Evolutionary conservation across 2,113 vertebrate genomes (phyloP), one percentile per base, ranked within the genome.

Genomic region (Gopherus flavomarginatus): DNA sequence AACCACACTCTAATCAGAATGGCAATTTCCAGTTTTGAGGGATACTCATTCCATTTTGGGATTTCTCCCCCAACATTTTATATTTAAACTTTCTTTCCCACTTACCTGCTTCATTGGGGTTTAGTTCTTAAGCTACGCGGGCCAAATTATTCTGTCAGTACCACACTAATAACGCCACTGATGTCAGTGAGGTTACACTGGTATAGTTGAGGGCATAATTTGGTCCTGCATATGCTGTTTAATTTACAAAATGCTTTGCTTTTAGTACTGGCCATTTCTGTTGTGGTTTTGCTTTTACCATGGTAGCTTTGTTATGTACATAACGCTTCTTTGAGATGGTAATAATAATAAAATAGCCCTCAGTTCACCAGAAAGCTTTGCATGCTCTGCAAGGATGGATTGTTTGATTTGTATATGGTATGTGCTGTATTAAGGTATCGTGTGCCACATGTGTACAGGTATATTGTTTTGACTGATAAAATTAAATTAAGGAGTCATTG

Each of bases 311-410:
- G 4, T 69, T 90, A 75, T 87, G 81, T 11, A 26, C 2, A 11
- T 81, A 11, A 44, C 13, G 14, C 5, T 78, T 62, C 49, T 88
- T 91, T 52, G 84, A 81, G 90, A 81, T 93, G 42, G 78, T 57
- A 81, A 38, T 84, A 42, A 49, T 86, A 81, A 35, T 16, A 57
- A 50, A 42, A 89, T 9, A 85, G 81, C 95, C 96, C 97, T 98
- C 97, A 98, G 97, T 97, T 98, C 96, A 97, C 89, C 97, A 97
- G 97, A 96, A 86, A 31, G 49, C 89, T 88, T 50, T 97, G 97
- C 93, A 91, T 97, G 92, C 65, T 92, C 29, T 92, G 57, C 65
- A 80, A 31, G 27, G 26, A 17, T 94, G 90, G 44, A 8, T n/a
- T 90, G 83, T 35, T 85, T 79, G 56, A 75, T 81, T 78, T 83